phyloP scores from a whole-genome alignment of 2,113 vertebrate genomes.

The Haliaeetus leucogaster region DNA sequence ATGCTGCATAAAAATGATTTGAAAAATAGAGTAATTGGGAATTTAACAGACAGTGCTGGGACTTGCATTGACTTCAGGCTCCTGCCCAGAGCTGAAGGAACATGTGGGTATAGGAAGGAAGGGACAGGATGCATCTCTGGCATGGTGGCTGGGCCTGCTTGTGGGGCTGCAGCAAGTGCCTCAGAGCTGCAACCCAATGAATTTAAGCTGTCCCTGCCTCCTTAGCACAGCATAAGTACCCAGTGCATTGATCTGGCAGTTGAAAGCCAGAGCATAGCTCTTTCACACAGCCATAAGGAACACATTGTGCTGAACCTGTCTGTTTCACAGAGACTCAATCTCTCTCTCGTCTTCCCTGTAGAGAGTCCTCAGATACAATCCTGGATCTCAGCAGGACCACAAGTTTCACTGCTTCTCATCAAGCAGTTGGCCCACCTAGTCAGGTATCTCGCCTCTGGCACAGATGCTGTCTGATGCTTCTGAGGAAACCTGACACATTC shows the following conservation, averaged over 20 bases:
- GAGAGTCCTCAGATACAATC: neutral
- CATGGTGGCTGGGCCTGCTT: neutral
- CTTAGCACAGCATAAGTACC: neutral
- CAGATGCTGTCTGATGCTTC: neutral
- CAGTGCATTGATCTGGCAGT: neutral
- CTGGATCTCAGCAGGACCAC: neutral
- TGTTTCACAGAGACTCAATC: neutral
- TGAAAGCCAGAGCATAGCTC: neutral
- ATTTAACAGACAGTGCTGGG: neutral
- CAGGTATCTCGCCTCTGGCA: no score
- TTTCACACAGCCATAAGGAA: neutral
- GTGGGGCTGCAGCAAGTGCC: neutral
- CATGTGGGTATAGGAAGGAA: neutral
- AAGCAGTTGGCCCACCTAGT: neutral
- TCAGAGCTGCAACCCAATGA: neutral
- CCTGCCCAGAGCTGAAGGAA: neutral
- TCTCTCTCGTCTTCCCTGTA: neutral
- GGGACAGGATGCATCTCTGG: neutral
- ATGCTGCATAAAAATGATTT: neutral
- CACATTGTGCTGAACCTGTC: neutral
- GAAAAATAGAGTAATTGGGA: neutral
- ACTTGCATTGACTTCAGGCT: neutral
- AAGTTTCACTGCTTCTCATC: neutral
- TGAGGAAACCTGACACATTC: accelerated
- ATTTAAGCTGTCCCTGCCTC: neutral